Percentiles rank a stretch among this genome's conserved stretches.
phyloP scores from a whole-genome alignment of 1,140 invertebrate genomes.

The Pararge aegeria region DNA sequence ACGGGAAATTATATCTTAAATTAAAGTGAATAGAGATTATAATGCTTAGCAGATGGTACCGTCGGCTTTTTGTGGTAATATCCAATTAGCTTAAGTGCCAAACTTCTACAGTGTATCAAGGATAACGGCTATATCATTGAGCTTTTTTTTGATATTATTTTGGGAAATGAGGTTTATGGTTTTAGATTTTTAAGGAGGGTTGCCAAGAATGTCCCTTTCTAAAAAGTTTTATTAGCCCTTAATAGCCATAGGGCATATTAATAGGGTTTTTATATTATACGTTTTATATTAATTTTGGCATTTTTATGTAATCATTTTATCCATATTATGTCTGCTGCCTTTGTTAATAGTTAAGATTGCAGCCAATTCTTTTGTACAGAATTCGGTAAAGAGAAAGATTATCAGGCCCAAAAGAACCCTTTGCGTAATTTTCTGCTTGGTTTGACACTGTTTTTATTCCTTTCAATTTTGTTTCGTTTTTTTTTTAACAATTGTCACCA shows the following conservation, averaged over 20 bases:
- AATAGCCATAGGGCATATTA: background rate
- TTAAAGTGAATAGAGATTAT: constrained; percentile 4
- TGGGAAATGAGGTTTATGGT: background rate
- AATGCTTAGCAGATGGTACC: background rate
- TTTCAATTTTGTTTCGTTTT: too few relatives aligned
- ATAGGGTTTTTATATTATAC: background rate
- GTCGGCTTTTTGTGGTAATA: constrained; percentile 11
- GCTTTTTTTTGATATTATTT: background rate
- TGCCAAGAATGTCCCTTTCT: background rate
- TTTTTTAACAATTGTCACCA: too few relatives aligned
- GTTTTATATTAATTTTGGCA: too few relatives aligned
- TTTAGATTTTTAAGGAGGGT: background rate
- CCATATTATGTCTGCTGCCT: too few relatives aligned
- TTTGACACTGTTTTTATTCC: too few relatives aligned
- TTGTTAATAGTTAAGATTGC: too few relatives aligned
- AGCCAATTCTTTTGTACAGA: too few relatives aligned
- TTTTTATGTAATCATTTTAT: too few relatives aligned
- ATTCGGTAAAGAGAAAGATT: too few relatives aligned
- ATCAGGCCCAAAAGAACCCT: too few relatives aligned
- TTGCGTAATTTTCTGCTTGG: too few relatives aligned
- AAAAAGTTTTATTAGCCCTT: background rate
- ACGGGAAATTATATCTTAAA: constrained; percentile 1
- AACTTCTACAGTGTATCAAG: constrained; percentile 19
- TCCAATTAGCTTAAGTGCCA: constrained; percentile 37
- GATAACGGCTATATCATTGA: constrained; percentile 20